Evolutionary conservation across 2,888 invertebrate genomes (phyloP).

Genomic region (Zaprionus bogoriensis): DNA sequence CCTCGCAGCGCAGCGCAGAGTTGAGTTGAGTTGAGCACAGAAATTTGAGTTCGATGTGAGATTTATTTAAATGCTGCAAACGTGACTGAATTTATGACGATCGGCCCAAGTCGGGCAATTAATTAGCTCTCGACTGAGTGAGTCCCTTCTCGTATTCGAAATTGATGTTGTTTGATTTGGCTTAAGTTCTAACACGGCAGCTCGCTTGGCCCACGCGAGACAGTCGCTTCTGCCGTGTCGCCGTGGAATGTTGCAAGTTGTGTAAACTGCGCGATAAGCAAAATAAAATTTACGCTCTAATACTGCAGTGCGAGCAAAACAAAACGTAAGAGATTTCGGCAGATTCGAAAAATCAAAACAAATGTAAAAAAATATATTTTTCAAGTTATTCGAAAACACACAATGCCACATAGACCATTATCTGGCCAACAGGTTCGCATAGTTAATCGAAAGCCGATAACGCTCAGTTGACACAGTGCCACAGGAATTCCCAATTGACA

Average conservation of each 20-base stretch:
- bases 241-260: slow-evolving; percentile 38
- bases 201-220: slow-evolving; percentile 15
- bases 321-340: slow-evolving; percentile 4
- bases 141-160: slow-evolving; percentile 20
- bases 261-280: slow-evolving; percentile 5
- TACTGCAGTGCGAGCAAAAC: not conserved
- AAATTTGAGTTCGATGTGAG: slow-evolving; percentile 27
- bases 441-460: slow-evolving; percentile 19
- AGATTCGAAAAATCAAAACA: not conserved
- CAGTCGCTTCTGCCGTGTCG: slow-evolving; percentile 37
- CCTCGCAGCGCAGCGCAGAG: slow-evolving; percentile 16
- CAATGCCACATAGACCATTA: not conserved
- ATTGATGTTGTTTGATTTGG: slow-evolving; percentile 66
- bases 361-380: not conserved
- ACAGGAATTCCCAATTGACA: slow-evolving; percentile 26
- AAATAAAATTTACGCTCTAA: not conserved
- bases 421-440: not conserved
- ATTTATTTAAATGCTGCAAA: slow-evolving; percentile 75
- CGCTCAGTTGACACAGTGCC: slow-evolving; percentile 40
- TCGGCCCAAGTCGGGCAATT: slow-evolving; percentile 46
- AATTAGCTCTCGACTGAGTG: slow-evolving; percentile 49
- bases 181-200: slow-evolving; percentile 32
- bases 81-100: slow-evolving; percentile 80
- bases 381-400: not conserved
- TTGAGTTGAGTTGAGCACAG: not conserved